A percentile compares a stretch with the other conserved stretches of the same genome.
Conservation (phyloP, 2,113 vertebrate species). For the Columbina picui region DNA sequence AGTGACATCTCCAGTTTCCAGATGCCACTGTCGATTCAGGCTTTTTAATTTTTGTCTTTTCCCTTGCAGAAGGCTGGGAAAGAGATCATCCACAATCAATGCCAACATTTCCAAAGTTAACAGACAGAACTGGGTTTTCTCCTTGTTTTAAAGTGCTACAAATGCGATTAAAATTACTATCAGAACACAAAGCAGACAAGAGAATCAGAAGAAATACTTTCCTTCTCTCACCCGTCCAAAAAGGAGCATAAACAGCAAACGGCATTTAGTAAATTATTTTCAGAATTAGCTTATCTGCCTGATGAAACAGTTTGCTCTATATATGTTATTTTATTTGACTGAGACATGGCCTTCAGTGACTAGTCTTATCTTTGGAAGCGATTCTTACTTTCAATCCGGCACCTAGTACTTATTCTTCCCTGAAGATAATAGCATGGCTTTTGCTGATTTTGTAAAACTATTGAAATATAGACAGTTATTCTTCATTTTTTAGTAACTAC, state of each 20-base stretch:
- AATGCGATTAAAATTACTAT: not conserved
- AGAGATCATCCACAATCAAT: not conserved
- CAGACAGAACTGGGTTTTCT: not conserved
- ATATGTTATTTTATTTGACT: slow-evolving; percentile 5
- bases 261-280: slow-evolving; percentile 13
- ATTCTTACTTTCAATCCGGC: not conserved
- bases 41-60: not conserved
- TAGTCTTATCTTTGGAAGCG: not conserved
- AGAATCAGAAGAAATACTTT: not conserved
- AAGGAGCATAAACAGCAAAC: slow-evolving; percentile 25
- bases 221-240: not conserved
- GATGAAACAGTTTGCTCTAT: slow-evolving; percentile 26
- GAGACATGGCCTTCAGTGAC: not conserved
- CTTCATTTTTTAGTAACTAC: not conserved
- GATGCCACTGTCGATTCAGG: not conserved
- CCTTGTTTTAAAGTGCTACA: not conserved
- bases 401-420: not conserved
- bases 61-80: not conserved
- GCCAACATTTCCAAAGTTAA: not conserved
- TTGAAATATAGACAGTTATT: not conserved
- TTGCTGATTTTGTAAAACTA: not conserved
- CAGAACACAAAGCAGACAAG: not conserved
- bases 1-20: not conserved
- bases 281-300: slow-evolving; percentile 20
- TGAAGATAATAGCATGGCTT: not conserved